phyloP scores from a whole-genome alignment of 2,113 vertebrate species.

The Trogon melanurus region DNA sequence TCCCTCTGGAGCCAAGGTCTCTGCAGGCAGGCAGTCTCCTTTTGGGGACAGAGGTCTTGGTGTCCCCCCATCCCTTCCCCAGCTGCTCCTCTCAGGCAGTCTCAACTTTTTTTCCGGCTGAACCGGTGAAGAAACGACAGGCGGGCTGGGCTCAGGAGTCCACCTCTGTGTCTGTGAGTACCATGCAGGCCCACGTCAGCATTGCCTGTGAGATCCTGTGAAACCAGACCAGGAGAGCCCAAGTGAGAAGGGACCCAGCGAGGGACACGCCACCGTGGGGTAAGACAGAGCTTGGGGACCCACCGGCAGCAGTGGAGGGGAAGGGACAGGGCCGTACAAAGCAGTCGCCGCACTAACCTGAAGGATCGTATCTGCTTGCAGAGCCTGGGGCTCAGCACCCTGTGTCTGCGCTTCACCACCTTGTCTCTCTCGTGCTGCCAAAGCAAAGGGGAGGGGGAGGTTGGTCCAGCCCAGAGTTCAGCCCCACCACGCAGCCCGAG shows the following conservation, averaged over 20 bases:
- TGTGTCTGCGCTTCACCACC: neutral
- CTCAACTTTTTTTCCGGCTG: neutral
- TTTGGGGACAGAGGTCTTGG: neutral
- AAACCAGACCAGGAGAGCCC: neutral
- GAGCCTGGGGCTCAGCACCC: neutral
- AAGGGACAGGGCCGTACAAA: neutral
- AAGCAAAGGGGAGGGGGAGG: neutral
- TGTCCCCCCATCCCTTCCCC: neutral
- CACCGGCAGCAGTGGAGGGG: too few species aligned
- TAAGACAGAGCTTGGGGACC: neutral
- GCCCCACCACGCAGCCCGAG: rapidly evolving
- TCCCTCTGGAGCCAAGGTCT: neutral
- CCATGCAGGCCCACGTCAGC: conserved; percentile 59
- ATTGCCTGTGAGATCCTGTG: conserved; percentile 43
- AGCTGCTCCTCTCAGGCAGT: neutral
- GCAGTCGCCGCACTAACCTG: conserved; percentile 4
- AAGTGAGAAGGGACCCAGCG: neutral
- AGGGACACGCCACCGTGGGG: rapidly evolving
- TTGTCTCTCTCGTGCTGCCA: neutral
- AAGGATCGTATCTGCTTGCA: neutral
- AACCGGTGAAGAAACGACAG: rapidly evolving
- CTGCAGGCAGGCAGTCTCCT: neutral
- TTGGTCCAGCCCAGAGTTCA: neutral
- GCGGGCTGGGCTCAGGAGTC: neutral
- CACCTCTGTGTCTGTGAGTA: neutral